phyloP scores from a whole-genome alignment of 2,797 vertebrate species.

The Myotis pilosus region DNA sequence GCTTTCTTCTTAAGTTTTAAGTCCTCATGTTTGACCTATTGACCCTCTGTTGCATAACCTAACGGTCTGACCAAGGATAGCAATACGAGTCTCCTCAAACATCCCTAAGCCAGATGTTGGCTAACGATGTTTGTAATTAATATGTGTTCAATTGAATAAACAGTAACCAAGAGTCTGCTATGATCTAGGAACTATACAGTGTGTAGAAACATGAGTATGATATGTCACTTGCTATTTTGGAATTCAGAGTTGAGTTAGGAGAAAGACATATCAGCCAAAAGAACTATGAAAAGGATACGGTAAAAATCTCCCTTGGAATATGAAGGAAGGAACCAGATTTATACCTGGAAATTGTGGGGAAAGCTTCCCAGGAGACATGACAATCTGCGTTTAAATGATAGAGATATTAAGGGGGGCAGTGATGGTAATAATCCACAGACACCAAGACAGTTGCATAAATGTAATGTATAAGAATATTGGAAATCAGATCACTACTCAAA shows the following conservation, averaged over 20 bases:
- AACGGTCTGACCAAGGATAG: neutral
- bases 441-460: neutral
- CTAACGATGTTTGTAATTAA: neutral
- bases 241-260: constrained; percentile 25
- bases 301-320: neutral
- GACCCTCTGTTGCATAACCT: neutral
- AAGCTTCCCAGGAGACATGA: neutral
- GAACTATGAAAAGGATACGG: neutral
- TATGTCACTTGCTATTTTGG: neutral
- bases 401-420: neutral
- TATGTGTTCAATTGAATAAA: neutral
- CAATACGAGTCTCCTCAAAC: neutral
- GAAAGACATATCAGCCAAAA: constrained; percentile 34
- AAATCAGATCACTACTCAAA: constrained; percentile 12
- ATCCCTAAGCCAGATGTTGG: neutral
- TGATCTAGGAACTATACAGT: neutral
- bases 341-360: neutral
- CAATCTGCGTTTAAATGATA: neutral
- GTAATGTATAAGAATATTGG: neutral
- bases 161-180: neutral
- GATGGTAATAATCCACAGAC: neutral
- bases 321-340: neutral
- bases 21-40: neutral
- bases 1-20: constrained; percentile 14
- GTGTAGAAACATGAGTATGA: neutral